Base-by-base conservation (phyloP, 2,888 invertebrate genomes). In the Sarcophaga carnaria region DNA sequence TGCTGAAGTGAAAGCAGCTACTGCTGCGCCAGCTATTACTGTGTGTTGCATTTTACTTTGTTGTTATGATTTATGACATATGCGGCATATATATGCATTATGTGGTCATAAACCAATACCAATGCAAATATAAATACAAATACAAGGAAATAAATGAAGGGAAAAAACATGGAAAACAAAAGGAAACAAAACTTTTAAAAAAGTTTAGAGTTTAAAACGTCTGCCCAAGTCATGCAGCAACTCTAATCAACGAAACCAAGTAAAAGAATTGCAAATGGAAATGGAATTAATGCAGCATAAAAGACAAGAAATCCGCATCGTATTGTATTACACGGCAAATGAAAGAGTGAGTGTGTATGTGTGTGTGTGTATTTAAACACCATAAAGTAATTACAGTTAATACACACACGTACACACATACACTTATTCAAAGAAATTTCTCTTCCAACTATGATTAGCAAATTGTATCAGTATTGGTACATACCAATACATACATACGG, bases 41-140 rank as follows among this genome's bases (percentile, higher is more conserved):
- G 37, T 37, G 59, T 14, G 37, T 66, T 37, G 78, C 69, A 70
- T 27, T 37, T 79, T 79, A 79, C n/a, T 25, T 47, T 63, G 70
- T 63, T 69, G 63, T 79, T 79, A 70, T 79, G 79, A 70, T 79
- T 79, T 79, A 79, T 79, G 63, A 27, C 60, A 69, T 69, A 63
- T 63, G 47, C 62, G 62, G 70, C 37, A 37, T 37, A 37, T 37
- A 37, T 70, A 62, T 70, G 63, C 62, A 70, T 47, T 47, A 74
- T 63, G 63, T 74, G 74, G 74, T 63, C 63, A 37, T 14, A 8
- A 37, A 49, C 5, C 47, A 37, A 76, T 66, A 66, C 25, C n/a
- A n/a, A 25, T 27, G 22, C 37, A 37, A 37, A 8, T 37, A 37
- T 1, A 37, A 37, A 8, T 37, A 37, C 22, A 37, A 37, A 37